Conservation (phyloP, 2,888 invertebrate species). For the Caenorhabditis macrosperma region DNA sequence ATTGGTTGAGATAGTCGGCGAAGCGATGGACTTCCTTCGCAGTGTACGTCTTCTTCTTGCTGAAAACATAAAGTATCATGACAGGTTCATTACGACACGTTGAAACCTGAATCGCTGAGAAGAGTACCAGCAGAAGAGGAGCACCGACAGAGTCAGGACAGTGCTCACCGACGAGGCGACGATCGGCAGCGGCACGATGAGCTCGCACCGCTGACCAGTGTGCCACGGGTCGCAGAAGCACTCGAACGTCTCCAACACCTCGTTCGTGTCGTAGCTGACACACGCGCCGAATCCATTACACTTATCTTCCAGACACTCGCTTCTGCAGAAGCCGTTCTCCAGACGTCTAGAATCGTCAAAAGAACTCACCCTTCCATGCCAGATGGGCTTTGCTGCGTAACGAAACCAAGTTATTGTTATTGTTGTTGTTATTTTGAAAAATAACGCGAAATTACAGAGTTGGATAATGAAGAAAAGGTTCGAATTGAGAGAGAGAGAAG, state of each 20-base stretch:
- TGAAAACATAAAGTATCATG: neutral
- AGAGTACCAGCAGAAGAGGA: conserved; percentile 15
- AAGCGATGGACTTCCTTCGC: conserved; percentile 5
- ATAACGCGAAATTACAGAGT: no score
- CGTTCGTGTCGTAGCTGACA: neutral
- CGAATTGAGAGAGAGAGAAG: no score
- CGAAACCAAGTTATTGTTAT: no score
- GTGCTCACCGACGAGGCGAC: neutral
- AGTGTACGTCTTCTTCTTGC: conserved; percentile 15
- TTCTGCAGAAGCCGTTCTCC: no score
- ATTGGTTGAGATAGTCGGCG: conserved; percentile 8
- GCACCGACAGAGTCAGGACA: neutral
- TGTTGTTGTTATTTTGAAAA: no score
- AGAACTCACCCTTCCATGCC: no score
- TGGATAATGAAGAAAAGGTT: no score
- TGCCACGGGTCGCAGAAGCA: conserved; percentile 25
- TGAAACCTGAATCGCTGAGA: conserved; percentile 16
- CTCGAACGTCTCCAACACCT: neutral
- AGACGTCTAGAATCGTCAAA: no score
- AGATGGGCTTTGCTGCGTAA: no score
- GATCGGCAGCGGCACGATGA: neutral
- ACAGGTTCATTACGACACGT: neutral
- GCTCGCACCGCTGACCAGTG: conserved; percentile 20
- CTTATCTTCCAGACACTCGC: no score
- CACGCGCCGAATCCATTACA: conserved; percentile 15